Conservation (phyloP, 1,140 invertebrate genomes). For the Zaprionus camerounensis region DNA sequence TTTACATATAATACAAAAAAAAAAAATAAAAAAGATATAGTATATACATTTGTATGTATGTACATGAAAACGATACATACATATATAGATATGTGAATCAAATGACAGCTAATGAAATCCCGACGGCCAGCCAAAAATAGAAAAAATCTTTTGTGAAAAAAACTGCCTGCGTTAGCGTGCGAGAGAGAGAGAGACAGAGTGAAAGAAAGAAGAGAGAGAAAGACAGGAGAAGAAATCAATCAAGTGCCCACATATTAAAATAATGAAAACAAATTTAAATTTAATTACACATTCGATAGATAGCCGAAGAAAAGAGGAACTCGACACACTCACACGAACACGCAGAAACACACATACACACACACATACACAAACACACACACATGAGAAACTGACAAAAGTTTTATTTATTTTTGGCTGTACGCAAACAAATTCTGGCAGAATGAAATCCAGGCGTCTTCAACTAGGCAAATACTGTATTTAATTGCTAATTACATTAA, state of each 20-base stretch:
- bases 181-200: slow-evolving; percentile 13
- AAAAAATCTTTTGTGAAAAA: slow-evolving; percentile 36
- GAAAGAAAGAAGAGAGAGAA: slow-evolving; percentile 18
- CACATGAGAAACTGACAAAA: slow-evolving; percentile 7
- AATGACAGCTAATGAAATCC: slow-evolving; percentile 34
- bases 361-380: neutral
- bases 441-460: slow-evolving; percentile 69
- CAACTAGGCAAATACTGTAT: slow-evolving; percentile 58
- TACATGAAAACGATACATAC: neutral
- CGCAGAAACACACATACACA: neutral
- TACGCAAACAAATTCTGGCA: slow-evolving; percentile 23
- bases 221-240: slow-evolving; percentile 50
- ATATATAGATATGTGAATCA: slow-evolving; percentile 21
- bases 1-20: slow-evolving; percentile 29
- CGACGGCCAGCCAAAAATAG: slow-evolving; percentile 42
- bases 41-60: slow-evolving; percentile 7
- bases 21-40: slow-evolving; percentile 39
- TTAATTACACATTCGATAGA: slow-evolving; percentile 30
- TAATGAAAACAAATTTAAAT: slow-evolving; percentile 30
- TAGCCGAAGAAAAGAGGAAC: slow-evolving; percentile 21
- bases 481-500: slow-evolving; percentile 62
- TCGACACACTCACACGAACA: neutral
- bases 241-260: slow-evolving; percentile 60
- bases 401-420: slow-evolving; percentile 51
- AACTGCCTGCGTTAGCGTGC: slow-evolving; percentile 11